These are phyloP conservation scores for Cyclophora albipunctata DNA, from an alignment of 2,888 invertebrate species.

Conservation along the genomic window DNA sequence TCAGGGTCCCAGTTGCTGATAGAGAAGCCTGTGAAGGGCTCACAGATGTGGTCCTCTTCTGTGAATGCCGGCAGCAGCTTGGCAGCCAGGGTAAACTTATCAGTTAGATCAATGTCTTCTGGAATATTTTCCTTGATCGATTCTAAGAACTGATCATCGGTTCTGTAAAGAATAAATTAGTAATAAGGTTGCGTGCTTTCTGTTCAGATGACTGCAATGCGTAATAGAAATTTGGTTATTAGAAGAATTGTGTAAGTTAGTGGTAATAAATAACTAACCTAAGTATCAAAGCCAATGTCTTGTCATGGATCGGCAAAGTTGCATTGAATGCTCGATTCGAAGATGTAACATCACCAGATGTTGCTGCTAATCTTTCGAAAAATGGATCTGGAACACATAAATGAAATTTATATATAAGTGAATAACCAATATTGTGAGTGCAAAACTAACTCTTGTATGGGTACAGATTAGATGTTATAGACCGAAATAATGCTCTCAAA, in stretches of 20 bases:
- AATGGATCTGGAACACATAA: slow-evolving; percentile 63
- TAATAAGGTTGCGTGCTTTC: background rate
- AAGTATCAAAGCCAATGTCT: slow-evolving; percentile 52
- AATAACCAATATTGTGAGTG: too few species aligned
- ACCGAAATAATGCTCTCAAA: too few species aligned
- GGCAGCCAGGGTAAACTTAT: slow-evolving; percentile 35
- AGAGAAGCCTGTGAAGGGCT: slow-evolving; percentile 76
- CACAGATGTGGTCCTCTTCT: slow-evolving; percentile 68
- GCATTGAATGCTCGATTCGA: slow-evolving; percentile 77
- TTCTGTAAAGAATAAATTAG: slow-evolving; percentile 31
- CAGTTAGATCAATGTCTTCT: slow-evolving; percentile 44
- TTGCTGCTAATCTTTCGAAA: slow-evolving; percentile 76
- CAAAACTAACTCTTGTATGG: too few species aligned
- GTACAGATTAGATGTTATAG: too few species aligned
- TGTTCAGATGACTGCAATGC: background rate
- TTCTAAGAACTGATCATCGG: slow-evolving; percentile 54
- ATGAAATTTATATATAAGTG: too few species aligned
- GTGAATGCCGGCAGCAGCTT: slow-evolving; percentile 43
- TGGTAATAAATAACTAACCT: slow-evolving; percentile 34
- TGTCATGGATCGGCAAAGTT: slow-evolving; percentile 69
- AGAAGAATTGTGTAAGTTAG: too few species aligned
- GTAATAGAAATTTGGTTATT: too few species aligned
- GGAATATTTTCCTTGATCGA: slow-evolving; percentile 47
- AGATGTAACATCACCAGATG: slow-evolving; percentile 76
- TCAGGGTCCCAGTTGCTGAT: slow-evolving; percentile 77